These are phyloP conservation scores for Aptenodytes patagonicus DNA, from an alignment of 2,113 vertebrate genomes.

Conservation along the genomic window DNA sequence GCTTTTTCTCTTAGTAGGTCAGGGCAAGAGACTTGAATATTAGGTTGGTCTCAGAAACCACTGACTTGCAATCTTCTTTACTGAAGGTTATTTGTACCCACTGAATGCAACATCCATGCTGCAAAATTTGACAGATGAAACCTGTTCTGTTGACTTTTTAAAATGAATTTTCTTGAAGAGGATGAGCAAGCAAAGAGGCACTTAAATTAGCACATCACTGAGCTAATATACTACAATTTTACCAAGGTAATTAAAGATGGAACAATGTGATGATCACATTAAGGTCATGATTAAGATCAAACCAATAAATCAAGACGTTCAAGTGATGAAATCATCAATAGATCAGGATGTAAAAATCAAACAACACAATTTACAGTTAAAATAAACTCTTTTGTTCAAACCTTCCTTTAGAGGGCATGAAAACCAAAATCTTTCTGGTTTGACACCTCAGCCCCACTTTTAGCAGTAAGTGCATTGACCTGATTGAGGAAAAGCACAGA, in stretches of 20 bases:
- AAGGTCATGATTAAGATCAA: slow-evolving; percentile 5
- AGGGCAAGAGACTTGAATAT: background rate
- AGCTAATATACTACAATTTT: slow-evolving; percentile 1
- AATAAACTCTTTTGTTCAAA: background rate
- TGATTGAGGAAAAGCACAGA: background rate
- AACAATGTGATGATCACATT: background rate
- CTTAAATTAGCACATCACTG: slow-evolving; percentile 22
- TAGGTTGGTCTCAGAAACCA: background rate
- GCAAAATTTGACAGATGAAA: background rate
- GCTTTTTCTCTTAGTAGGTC: background rate
- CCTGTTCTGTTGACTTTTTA: slow-evolving; percentile 29
- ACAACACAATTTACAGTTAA: background rate
- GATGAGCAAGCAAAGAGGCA: slow-evolving; percentile 24
- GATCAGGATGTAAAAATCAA: background rate
- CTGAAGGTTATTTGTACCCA: background rate
- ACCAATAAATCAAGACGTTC: background rate
- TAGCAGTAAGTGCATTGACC: background rate
- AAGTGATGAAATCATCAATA: background rate
- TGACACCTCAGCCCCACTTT: background rate
- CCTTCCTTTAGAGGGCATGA: background rate
- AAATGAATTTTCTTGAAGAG: slow-evolving; percentile 36
- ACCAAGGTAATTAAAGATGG: background rate
- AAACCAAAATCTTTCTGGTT: background rate
- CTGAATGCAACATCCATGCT: background rate
- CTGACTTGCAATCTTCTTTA: background rate